Base-by-base conservation (phyloP, 2,888 invertebrate genomes). In the Chloroclystis v-ata region DNA sequence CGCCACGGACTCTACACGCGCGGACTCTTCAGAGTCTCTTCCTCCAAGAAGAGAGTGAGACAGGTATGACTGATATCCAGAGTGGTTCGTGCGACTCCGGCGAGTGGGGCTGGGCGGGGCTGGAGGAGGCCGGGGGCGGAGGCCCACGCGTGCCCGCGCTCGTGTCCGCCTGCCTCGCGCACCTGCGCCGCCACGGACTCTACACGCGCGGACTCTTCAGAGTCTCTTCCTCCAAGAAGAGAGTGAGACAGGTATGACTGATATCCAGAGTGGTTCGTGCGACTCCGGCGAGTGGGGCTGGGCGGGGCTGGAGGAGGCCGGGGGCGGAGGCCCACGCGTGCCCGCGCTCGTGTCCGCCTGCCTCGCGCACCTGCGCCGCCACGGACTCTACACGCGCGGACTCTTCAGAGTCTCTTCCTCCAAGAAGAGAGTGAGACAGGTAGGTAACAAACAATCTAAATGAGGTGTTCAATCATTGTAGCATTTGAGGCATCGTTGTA, bases 321-420 rank as follows among this genome's bases (percentile, higher is more conserved):
- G 85, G 1, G 78, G 78, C 1, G 86, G 83, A 0, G 76, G 90
- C 59, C 87, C 89, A 3, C 85, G 90, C 47, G 93, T 97, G 10
- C 97, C 97, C 0, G 90, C 90, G 20, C 89, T 97, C 57, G 92
- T 97, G 28, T 89, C 89, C 47, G 92, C 92, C 54, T 97, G 97
- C 72, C 92, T 96, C 51, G 90, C 91, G 59, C 95, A 97, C 78
- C 89, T 97, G 53, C 92, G 96, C 70, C 89, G 90, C 42, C 90
- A 94, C 63, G 97, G 97, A 16, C 89, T 97, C 33, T 91, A 93
- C 65, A 95, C 95, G 30, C 89, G 96, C 11, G 98, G 98, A 1
- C 92, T 98, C 50, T 98, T 98, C 83, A 90, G 97, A 59, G 96
- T 97, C 35, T 96, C 97, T 56, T 93, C 96, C 26, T 97, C 97